A percentile compares a stretch with the other conserved stretches of the same genome.
Conservation (phyloP, 2,888 invertebrate species). For the Agrochola litura region DNA sequence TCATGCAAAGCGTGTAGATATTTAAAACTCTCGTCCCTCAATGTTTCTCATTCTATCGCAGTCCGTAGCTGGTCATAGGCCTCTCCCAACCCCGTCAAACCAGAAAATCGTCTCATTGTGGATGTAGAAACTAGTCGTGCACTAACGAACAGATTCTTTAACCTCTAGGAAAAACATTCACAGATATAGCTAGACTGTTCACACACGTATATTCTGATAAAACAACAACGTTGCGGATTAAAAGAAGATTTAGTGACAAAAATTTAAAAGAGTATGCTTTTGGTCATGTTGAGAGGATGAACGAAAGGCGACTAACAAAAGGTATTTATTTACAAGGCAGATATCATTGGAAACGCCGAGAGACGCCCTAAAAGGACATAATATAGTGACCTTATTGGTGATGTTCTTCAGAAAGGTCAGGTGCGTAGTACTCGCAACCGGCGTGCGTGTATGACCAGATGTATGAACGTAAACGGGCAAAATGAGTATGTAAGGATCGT, state of each 20-base stretch:
- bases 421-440: neutral
- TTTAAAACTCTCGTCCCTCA: neutral
- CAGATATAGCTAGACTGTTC: constrained; percentile 19
- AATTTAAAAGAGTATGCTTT: neutral
- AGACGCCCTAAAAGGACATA: no score
- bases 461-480: neutral
- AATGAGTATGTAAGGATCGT: neutral
- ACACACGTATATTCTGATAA: neutral
- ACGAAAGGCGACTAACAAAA: no score
- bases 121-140: constrained; percentile 48
- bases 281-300: neutral
- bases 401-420: neutral
- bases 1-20: no score
- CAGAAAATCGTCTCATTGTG: constrained; percentile 56
- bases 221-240: neutral
- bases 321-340: no score
- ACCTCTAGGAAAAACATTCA: constrained; percentile 17
- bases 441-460: neutral
- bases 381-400: neutral
- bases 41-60: neutral
- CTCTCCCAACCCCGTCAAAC: constrained; percentile 50
- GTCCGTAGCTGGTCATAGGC: constrained; percentile 34
- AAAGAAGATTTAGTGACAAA: neutral
- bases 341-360: no score
- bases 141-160: constrained; percentile 46